Percentiles rank a stretch among this genome's conserved stretches.
phyloP scores from a whole-genome alignment of 2,113 vertebrate genomes.

The Excalfactoria chinensis region DNA sequence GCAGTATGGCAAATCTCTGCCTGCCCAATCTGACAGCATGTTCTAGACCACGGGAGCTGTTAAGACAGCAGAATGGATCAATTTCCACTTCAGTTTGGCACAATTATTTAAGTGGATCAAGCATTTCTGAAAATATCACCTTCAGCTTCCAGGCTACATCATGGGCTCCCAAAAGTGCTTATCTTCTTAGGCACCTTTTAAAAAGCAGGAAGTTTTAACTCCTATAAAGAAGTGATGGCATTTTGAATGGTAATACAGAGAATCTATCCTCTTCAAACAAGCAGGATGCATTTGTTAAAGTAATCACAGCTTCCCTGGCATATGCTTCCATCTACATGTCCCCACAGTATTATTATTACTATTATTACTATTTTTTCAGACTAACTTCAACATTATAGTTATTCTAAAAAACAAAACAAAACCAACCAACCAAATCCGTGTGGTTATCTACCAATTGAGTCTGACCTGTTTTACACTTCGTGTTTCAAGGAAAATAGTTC shows the following conservation, averaged over 20 bases:
- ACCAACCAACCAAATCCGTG: not conserved
- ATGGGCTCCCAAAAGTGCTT: not conserved
- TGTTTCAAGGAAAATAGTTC: not conserved
- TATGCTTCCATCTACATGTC: not conserved
- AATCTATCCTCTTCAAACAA: not conserved
- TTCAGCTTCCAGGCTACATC: conserved; percentile 1
- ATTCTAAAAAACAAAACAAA: not conserved
- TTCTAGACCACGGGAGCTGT: not conserved
- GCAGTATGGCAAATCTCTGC: not conserved
- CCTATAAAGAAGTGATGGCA: not conserved
- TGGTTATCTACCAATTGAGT: not conserved
- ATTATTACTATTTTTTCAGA: not conserved
- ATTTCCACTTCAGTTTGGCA: not conserved
- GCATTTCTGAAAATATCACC: conserved; percentile 15
- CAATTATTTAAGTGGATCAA: not conserved
- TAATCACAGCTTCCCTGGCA: not conserved
- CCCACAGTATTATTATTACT: not conserved
- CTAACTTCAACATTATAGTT: not conserved
- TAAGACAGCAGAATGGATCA: not conserved
- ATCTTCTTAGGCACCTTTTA: not conserved
- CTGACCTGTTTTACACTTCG: not conserved
- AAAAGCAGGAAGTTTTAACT: conserved; percentile 1
- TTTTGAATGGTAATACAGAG: conserved; percentile 9
- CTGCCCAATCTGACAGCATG: not conserved
- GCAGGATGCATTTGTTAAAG: not conserved